Conservation (phyloP, 2,797 vertebrate species). For the Takifugu rubripes region DNA sequence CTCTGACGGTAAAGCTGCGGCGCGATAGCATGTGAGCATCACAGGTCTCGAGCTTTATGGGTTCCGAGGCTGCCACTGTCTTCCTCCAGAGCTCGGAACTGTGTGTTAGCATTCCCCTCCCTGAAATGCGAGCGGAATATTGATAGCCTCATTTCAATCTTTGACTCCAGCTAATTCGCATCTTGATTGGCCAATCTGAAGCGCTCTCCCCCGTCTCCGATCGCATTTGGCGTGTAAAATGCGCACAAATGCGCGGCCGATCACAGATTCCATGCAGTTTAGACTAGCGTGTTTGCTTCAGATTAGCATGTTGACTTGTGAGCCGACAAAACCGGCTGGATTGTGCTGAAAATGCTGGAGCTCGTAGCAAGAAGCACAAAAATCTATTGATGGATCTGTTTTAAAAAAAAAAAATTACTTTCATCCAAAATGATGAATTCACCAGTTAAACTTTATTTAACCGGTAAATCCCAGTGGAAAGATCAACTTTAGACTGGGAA, state of each 20-base stretch:
- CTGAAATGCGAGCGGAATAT: slow-evolving; percentile 33
- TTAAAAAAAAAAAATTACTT: not conserved
- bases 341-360: no score
- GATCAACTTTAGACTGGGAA: no score
- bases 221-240: slow-evolving; percentile 47
- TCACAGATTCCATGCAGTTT: no score
- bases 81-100: slow-evolving; percentile 12
- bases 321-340: no score
- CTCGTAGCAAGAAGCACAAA: not conserved
- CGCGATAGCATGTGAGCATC: slow-evolving; percentile 57
- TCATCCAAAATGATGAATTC: not conserved
- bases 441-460: no score
- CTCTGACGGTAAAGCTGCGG: slow-evolving; percentile 11
- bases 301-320: no score
- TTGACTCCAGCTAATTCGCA: slow-evolving; percentile 55
- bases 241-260: slow-evolving; percentile 18
- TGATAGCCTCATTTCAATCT: slow-evolving; percentile 41
- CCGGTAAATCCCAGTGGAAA: no score
- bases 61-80: slow-evolving; percentile 16
- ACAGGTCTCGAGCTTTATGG: slow-evolving; percentile 40
- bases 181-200: slow-evolving; percentile 51
- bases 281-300: no score
- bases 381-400: not conserved
- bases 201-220: slow-evolving; percentile 39
- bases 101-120: slow-evolving; percentile 13